Evolutionary conservation across 2,888 invertebrate genomes (phyloP).

Genomic region (Pemphredon lugubris): DNA sequence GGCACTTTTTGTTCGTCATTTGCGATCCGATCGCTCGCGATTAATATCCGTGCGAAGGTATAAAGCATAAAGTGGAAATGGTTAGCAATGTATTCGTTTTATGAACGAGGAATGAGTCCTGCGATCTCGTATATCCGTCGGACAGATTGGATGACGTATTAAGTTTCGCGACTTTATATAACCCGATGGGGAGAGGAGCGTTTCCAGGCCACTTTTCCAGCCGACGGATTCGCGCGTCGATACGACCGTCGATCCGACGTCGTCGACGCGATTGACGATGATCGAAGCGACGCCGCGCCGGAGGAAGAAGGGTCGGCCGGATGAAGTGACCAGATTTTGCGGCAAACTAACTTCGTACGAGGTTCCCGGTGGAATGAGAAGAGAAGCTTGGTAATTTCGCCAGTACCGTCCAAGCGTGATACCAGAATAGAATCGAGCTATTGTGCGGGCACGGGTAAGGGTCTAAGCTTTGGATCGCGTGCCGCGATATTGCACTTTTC

Average conservation of each 20-base stretch:
- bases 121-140: constrained; percentile 39
- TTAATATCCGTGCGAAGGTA: constrained; percentile 52
- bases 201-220: not conserved
- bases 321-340: constrained; percentile 11
- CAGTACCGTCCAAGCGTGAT: constrained; percentile 19
- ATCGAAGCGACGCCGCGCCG: too few relatives aligned
- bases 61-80: constrained; percentile 29
- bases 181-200: not conserved
- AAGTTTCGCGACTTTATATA: constrained; percentile 33
- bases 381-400: constrained; percentile 45
- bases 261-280: constrained; percentile 4
- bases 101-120: constrained; percentile 16
- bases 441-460: constrained; percentile 19
- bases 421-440: constrained; percentile 15
- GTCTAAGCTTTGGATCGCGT: constrained; percentile 47
- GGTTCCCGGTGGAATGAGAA: constrained; percentile 16
- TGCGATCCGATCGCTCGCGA: constrained; percentile 23
- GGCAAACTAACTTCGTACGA: constrained; percentile 21
- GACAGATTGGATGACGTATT: constrained; percentile 38
- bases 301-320: not conserved
- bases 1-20: not conserved
- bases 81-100: constrained; percentile 16
- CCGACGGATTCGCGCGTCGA: not conserved
- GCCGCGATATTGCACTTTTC: constrained; percentile 33
- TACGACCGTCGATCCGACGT: not conserved